These are phyloP conservation scores for Agrotis clavis DNA, from an alignment of 2,888 invertebrate genomes.

Conservation along the genomic window DNA sequence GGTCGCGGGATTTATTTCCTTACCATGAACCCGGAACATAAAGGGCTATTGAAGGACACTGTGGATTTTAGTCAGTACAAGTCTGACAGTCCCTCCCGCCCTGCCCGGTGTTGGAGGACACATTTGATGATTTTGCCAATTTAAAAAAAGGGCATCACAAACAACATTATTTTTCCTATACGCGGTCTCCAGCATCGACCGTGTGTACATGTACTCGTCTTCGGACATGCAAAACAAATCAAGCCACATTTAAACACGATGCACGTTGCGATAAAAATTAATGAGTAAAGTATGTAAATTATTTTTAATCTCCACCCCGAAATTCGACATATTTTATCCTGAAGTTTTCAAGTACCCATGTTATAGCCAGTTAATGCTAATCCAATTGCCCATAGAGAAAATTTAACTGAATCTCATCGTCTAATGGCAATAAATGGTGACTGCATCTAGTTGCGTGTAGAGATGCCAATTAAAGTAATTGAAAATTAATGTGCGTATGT, in stretches of 20 bases:
- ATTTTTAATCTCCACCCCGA: constrained; percentile 58
- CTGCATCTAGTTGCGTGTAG: constrained; percentile 10
- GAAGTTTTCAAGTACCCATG: constrained; percentile 71
- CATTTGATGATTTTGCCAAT: too few relatives aligned
- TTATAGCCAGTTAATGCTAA: constrained; percentile 86
- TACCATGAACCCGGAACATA: too few relatives aligned
- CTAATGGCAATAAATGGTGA: constrained; percentile 75
- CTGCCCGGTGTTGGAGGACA: too few relatives aligned
- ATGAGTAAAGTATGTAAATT: constrained; percentile 57
- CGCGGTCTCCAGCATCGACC: too few relatives aligned
- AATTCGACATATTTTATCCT: constrained; percentile 79
- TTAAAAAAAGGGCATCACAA: too few relatives aligned
- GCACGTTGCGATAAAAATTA: constrained; percentile 58
- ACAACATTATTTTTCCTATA: too few relatives aligned
- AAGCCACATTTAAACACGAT: constrained; percentile 33
- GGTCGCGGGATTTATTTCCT: too few relatives aligned
- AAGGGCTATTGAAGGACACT: too few relatives aligned
- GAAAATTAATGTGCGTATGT: too few relatives aligned
- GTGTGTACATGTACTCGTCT: too few relatives aligned
- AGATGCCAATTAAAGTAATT: constrained; percentile 1
- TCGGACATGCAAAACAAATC: constrained; percentile 1
- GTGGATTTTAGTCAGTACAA: too few relatives aligned
- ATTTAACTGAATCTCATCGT: constrained; percentile 80
- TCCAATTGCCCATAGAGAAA: constrained; percentile 85
- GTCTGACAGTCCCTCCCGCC: too few relatives aligned